Base-by-base conservation (phyloP, 2,797 vertebrate species). In the Lagodon rhomboides region DNA sequence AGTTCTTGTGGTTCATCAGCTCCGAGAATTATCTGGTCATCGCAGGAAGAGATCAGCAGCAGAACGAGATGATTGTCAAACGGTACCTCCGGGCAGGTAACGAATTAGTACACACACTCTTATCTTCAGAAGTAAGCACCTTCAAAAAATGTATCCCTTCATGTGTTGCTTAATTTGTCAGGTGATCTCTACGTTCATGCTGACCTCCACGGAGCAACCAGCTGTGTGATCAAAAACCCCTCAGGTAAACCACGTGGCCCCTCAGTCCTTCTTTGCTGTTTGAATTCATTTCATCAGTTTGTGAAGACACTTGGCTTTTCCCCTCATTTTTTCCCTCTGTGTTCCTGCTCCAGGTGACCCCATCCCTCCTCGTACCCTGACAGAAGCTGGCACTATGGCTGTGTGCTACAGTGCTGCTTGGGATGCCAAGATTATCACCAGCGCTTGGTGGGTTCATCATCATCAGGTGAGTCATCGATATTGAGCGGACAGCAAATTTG, bases 1-100 rank as follows among this genome's bases (percentile, higher is more conserved):
- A 99, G 95, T 99, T 99, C 94, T 92, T 99, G 77, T 99, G 98
- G 98, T 99, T 99, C 93, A 95, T 99, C 85, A 99, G 97, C 89
- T 98, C 98, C 1, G 98, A 99, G 93, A 99, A 99, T 88, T 99
- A 97, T 88, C 96, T 99, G 4, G 84, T 99, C 71, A 99, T 99
- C 59, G 98, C 98, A 62, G 98, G 98, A 64, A 93, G 98, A 84
- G 98, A 99, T 84, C 98, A 99, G 89, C 98, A 99, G 87, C 98
- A 99, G 93, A 99, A 99, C 15, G 98, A 99, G 95, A 95, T 99
- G 78, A 99, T 99, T 1, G 98, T 99, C 23, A 99, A 99, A 88
- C 95, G 98, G 6, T 99, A 99, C 77, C 95, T 99, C 49, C 95
- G 86, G 49, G 82, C 97, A 70, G 98, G 98, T 98, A 89, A 79